These are phyloP conservation scores for Xenopus petersii DNA, from an alignment of 2,797 vertebrate species.

Conservation along the genomic window DNA sequence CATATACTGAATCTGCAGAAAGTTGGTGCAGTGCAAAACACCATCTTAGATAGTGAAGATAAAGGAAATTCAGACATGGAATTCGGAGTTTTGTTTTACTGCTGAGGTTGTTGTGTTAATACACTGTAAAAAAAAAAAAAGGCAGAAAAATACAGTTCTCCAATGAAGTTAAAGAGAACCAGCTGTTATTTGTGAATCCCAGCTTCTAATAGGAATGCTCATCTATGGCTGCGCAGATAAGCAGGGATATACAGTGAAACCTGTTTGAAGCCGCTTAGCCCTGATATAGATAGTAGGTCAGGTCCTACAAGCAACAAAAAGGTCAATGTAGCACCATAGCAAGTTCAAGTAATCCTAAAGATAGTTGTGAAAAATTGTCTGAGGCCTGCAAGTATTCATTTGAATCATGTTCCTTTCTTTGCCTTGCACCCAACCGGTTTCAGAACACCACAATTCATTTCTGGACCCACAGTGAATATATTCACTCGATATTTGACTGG, in stretches of 20 bases:
- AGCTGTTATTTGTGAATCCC: slow-evolving; percentile 15
- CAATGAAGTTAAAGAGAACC: neutral
- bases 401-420: slow-evolving; percentile 7
- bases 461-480: neutral
- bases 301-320: slow-evolving; percentile 13
- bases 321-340: slow-evolving; percentile 68
- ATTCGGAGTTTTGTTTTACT: neutral
- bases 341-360: slow-evolving; percentile 65
- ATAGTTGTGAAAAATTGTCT: slow-evolving; percentile 54
- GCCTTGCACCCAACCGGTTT: neutral
- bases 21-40: slow-evolving; percentile 25
- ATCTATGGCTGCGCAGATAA: slow-evolving; percentile 14
- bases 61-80: slow-evolving; percentile 17
- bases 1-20: slow-evolving; percentile 34
- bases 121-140: slow-evolving; percentile 28
- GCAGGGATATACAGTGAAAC: slow-evolving; percentile 18
- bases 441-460: neutral
- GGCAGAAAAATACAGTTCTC: slow-evolving; percentile 5
- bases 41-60: neutral
- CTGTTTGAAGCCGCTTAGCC: slow-evolving; percentile 2
- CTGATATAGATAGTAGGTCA: neutral
- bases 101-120: slow-evolving; percentile 34
- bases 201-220: slow-evolving; percentile 1
- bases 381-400: slow-evolving; percentile 9
- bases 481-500: too few species aligned